Conservation (phyloP, 2,888 invertebrate genomes). For the Operophtera brumata region DNA sequence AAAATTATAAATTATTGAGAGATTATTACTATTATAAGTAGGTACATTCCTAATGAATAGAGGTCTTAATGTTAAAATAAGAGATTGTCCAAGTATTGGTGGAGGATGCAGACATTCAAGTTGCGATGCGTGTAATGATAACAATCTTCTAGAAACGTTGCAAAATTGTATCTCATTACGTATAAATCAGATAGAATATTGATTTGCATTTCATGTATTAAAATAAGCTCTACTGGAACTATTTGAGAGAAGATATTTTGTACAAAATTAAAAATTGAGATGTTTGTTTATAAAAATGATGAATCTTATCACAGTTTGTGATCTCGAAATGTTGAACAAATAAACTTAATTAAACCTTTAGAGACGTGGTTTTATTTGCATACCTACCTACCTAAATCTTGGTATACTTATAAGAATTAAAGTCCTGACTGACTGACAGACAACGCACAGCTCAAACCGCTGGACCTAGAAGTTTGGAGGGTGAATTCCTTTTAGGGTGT, state of each 20-base stretch:
- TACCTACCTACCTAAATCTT: neutral
- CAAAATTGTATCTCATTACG: conserved; percentile 58
- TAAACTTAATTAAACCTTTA: conserved; percentile 72
- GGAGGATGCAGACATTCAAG: conserved; percentile 17
- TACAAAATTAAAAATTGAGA: conserved; percentile 73
- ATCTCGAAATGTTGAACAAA: conserved; percentile 76
- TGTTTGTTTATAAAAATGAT: conserved; percentile 62
- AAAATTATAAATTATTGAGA: conserved; percentile 81
- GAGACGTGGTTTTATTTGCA: conserved; percentile 45
- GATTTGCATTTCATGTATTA: conserved; percentile 64
- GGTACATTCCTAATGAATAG: conserved; percentile 78
- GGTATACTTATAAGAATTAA: too few relatives aligned
- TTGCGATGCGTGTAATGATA: conserved; percentile 19
- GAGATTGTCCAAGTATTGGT: conserved; percentile 59
- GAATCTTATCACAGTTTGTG: conserved; percentile 71
- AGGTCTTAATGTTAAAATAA: conserved; percentile 69
- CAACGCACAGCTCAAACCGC: too few relatives aligned
- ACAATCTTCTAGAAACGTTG: conserved; percentile 46
- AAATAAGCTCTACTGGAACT: conserved; percentile 58
- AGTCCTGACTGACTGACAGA: too few relatives aligned
- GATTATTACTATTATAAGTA: conserved; percentile 73
- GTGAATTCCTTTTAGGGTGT: too few relatives aligned
- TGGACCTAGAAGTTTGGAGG: too few relatives aligned
- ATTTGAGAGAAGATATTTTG: conserved; percentile 75
- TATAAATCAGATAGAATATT: conserved; percentile 44